A percentile compares a stretch with the other conserved stretches of the same genome.
Conservation (phyloP, 1,140 invertebrate genomes). For the Piezodorus guildinii region DNA sequence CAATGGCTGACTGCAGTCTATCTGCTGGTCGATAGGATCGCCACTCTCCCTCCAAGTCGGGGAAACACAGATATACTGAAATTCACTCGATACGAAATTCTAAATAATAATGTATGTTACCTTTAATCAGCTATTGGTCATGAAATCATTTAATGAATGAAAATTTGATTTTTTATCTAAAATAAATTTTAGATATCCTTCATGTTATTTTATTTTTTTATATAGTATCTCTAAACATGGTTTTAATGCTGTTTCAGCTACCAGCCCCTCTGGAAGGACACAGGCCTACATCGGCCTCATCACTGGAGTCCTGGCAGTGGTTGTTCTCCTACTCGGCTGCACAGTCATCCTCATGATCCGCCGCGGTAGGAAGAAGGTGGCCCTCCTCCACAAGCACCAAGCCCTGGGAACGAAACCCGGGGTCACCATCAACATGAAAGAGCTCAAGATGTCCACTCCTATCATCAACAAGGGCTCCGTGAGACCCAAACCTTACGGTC, state of each 20-base stretch:
- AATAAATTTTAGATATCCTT: too few species aligned
- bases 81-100: too few species aligned
- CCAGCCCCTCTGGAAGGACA: conserved; percentile 49
- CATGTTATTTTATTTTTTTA: too few species aligned
- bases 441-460: conserved; percentile 45
- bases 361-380: conserved; percentile 54
- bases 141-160: too few species aligned
- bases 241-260: conserved; percentile 38
- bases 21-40: too few species aligned
- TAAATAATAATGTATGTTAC: too few species aligned
- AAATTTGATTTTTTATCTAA: too few species aligned
- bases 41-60: too few species aligned
- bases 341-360: conserved; percentile 57
- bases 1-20: too few species aligned
- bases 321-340: conserved; percentile 51
- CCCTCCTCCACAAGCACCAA: conserved; percentile 54
- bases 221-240: too few species aligned
- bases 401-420: conserved; percentile 37
- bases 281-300: conserved; percentile 67
- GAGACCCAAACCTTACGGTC: conserved; percentile 37
- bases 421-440: conserved; percentile 55
- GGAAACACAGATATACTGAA: too few species aligned
- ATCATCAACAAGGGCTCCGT: conserved; percentile 44
- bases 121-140: too few species aligned
- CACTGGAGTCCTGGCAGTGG: conserved; percentile 61